These are phyloP conservation scores for Mamestra brassicae DNA, from an alignment of 2,888 invertebrate genomes.

Conservation along the genomic window DNA sequence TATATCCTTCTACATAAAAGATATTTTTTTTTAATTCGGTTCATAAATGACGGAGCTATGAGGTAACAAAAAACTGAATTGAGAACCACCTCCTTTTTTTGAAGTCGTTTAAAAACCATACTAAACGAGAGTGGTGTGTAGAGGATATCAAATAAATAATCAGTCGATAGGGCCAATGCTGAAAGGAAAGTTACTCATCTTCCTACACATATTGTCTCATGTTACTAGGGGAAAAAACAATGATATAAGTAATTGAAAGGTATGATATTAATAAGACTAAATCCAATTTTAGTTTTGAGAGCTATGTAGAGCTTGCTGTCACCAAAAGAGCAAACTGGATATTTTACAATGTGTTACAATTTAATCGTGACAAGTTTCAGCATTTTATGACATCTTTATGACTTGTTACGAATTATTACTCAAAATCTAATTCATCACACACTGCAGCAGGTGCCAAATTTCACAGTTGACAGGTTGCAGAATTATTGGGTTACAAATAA, in stretches of 20 bases:
- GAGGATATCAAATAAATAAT: background rate
- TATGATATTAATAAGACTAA: background rate
- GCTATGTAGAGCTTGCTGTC: background rate
- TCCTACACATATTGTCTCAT: background rate
- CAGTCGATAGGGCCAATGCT: background rate
- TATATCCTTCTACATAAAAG: no score
- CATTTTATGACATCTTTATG: slow-evolving; percentile 52
- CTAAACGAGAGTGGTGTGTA: background rate
- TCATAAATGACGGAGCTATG: no score
- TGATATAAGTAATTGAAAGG: background rate
- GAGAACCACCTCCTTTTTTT: no score
- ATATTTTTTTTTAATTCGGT: no score
- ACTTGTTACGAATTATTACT: slow-evolving; percentile 46
- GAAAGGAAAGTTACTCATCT: background rate
- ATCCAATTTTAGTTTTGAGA: slow-evolving; percentile 9
- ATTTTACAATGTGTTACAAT: slow-evolving; percentile 30
- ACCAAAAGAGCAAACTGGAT: background rate
- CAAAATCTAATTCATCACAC: slow-evolving; percentile 41
- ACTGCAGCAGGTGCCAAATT: slow-evolving; percentile 47
- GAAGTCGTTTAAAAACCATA: background rate
- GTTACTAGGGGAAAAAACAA: background rate
- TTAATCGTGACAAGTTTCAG: slow-evolving; percentile 14
- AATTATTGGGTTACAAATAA: slow-evolving; percentile 48
- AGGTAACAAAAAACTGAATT: no score
- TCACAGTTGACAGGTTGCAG: slow-evolving; percentile 34